Conservation (phyloP, 2,113 vertebrate species). For the Gasterosteus nipponicus region DNA sequence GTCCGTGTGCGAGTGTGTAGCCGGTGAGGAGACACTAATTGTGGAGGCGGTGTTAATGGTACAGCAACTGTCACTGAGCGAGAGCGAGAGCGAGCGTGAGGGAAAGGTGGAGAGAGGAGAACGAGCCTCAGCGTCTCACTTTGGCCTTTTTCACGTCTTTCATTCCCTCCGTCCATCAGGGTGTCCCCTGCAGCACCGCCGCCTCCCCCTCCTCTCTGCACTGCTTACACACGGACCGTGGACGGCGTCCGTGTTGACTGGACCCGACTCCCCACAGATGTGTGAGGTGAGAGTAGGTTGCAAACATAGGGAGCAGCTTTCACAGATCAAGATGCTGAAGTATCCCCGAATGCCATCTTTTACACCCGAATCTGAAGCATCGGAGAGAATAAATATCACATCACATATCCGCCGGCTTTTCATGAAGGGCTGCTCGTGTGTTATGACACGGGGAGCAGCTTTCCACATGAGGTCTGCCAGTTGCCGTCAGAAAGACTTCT, state of each 20-base stretch:
- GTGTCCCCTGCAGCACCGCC: slow-evolving; percentile 3
- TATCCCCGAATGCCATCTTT: neutral
- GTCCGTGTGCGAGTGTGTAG: slow-evolving; percentile 37
- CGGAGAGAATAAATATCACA: neutral
- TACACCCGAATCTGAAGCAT: neutral
- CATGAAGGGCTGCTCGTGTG: neutral
- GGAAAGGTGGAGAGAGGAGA: slow-evolving; percentile 26
- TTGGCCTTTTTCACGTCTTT: slow-evolving; percentile 45
- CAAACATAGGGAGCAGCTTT: neutral
- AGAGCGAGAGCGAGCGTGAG: slow-evolving; percentile 12
- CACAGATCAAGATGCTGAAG: neutral
- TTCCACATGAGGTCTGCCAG: neutral
- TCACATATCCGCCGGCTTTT: neutral
- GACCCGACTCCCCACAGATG: neutral
- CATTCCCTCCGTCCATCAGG: slow-evolving; percentile 28
- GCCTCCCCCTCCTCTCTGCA: slow-evolving; percentile 3
- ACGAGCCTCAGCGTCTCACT: slow-evolving; percentile 41
- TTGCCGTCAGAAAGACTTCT: neutral
- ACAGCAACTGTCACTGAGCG: slow-evolving; percentile 68
- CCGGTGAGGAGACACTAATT: slow-evolving; percentile 75
- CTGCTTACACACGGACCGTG: neutral
- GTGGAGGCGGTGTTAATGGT: slow-evolving; percentile 74
- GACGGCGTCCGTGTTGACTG: neutral
- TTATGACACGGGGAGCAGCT: neutral
- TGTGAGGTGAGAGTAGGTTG: neutral